Percentiles rank a stretch among this genome's conserved stretches.
These are phyloP conservation scores for Phacellophora camtschatica DNA, from an alignment of 30 jellyfish, hydroid and myxozoan genomes.

Conservation along the genomic window DNA sequence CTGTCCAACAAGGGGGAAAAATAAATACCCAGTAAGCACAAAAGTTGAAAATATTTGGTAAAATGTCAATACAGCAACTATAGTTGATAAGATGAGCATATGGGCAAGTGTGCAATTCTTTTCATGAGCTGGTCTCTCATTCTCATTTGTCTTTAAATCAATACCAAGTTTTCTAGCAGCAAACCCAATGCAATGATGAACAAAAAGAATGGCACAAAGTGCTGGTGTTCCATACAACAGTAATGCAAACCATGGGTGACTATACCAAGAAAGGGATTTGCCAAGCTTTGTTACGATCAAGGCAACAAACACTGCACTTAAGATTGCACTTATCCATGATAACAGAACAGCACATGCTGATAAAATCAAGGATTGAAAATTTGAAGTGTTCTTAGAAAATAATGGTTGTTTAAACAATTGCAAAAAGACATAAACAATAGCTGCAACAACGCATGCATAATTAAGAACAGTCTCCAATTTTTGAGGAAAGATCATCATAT, in stretches of 20 bases:
- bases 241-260: conserved; percentile 69
- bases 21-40: conserved; percentile 42
- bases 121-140: conserved; percentile 7
- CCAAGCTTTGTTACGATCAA: conserved; percentile 43
- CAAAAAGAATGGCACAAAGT: conserved; percentile 31
- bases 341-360: conserved; percentile 20
- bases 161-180: conserved; percentile 43
- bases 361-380: neutral
- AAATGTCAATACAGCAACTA: conserved; percentile 65
- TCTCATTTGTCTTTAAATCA: neutral
- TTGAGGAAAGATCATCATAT: conserved; percentile 72
- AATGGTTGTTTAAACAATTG: neutral
- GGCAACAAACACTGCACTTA: conserved; percentile 50
- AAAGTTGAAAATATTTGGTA: conserved; percentile 64
- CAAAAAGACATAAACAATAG: conserved; percentile 33
- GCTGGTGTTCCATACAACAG: conserved; percentile 84
- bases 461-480: conserved; percentile 29
- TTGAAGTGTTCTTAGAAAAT: neutral
- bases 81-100: conserved; percentile 20
- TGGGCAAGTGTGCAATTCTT: conserved; percentile 65
- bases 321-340: conserved; percentile 71
- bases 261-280: conserved; percentile 83
- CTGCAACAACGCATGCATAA: neutral
- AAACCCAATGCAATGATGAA: conserved; percentile 36
- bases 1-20: conserved; percentile 68